Evolutionary conservation across 2,113 vertebrate species (phyloP), one percentile per base, ranked within the genome.

Genomic region (Gobius niger): DNA sequence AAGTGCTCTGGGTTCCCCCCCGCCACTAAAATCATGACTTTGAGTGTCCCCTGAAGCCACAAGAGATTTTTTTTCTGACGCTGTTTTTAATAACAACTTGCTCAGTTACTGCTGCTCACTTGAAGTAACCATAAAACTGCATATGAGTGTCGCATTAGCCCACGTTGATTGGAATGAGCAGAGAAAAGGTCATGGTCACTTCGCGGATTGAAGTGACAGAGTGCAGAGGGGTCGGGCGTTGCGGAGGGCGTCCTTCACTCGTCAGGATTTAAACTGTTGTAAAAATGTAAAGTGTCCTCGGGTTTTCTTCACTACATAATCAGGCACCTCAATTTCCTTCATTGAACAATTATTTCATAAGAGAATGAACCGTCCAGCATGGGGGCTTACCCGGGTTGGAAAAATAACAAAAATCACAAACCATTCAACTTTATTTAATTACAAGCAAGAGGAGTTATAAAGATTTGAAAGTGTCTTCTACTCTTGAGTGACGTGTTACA

Each of bases 181-280:
- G 59, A 4, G 62, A 42, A 76, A 72, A 86, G 68, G 62, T 76
- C 16, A 73, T 50, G 68, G 41, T 44, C 49, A 15, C 34, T 42
- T 24, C 50, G 0, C 34, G 1, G 18, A 67, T 42, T 70, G 47
- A 76, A 61, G 57, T 65, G 42, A 49, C 60, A n/a, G 50, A 54
- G 4, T 3, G 52, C 64, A 61, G 63, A 68, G n/a, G 40, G 15
- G 34, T 40, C 19, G 24, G 9, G 47, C 24, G 13, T 18, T 71
- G 13, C 34, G 68, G 68, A 40, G n/a, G 60, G 40, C 47, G 47
- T 71, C 66, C 15, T 70, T 69, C 24, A 61, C 44, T 65, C 24
- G 16, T 47, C 44, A 47, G 60, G 40, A 12, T 14, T 2, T 12
- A 44, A 11, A 16, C n/a, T 49, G 15, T 53, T 11, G 19, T 8